Evolutionary conservation across 2,888 invertebrate genomes (phyloP).

Genomic region (Lysandra bellargus): DNA sequence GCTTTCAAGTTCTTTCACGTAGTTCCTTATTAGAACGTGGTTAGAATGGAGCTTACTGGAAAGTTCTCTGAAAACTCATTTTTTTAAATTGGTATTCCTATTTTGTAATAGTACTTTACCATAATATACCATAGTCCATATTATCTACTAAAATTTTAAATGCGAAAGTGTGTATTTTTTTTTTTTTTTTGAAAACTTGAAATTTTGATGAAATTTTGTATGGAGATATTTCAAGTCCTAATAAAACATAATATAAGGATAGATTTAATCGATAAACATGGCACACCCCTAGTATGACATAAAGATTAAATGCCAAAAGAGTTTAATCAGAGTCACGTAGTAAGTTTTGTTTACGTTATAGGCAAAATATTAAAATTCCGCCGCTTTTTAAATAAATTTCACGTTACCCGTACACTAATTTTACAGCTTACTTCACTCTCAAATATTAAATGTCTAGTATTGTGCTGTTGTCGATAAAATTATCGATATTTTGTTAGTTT

Average conservation of each 20-base stretch:
- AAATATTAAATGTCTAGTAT: conserved; percentile 18
- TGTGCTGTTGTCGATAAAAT: neutral
- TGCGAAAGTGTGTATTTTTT: too few species aligned
- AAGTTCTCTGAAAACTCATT: neutral
- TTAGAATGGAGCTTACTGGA: neutral
- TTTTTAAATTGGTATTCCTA: neutral
- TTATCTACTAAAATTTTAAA: too few species aligned
- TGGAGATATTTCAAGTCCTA: too few species aligned
- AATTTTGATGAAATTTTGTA: too few species aligned
- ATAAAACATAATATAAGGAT: neutral
- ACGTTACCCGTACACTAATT: conserved; percentile 2
- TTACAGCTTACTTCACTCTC: conserved; percentile 14
- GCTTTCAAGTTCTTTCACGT: neutral
- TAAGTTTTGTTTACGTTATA: neutral
- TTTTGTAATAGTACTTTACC: neutral
- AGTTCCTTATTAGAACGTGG: conserved; percentile 14
- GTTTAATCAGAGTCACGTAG: neutral
- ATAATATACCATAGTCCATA: too few species aligned
- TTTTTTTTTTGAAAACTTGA: too few species aligned
- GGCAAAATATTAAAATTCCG: conserved; percentile 13
- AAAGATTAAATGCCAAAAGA: neutral
- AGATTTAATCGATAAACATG: neutral
- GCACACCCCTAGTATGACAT: neutral
- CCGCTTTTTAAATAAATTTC: conserved; percentile 7
- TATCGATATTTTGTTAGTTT: neutral